phyloP scores from a whole-genome alignment of 2,888 invertebrate genomes.

The Poecilobothrus nobilitatus region DNA sequence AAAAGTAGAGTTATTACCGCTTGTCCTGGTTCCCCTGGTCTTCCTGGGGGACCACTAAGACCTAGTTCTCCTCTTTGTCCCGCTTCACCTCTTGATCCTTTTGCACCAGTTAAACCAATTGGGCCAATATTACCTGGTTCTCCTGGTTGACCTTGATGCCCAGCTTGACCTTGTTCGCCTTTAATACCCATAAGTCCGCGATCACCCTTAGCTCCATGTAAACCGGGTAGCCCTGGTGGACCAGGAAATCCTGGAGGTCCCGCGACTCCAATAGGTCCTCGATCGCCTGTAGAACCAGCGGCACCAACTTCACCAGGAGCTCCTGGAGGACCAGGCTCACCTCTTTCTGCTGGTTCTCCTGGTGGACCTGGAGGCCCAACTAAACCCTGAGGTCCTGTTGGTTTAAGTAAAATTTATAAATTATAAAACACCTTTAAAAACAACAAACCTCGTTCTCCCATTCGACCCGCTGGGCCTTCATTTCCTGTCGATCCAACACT shows the following conservation, averaged over 20 bases:
- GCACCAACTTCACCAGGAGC: constrained; percentile 62
- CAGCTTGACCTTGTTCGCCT: constrained; percentile 64
- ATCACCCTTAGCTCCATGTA: constrained; percentile 65
- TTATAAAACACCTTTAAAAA: too few relatives aligned
- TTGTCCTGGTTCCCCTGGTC: constrained; percentile 66
- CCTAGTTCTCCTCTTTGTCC: constrained; percentile 70
- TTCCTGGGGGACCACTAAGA: constrained; percentile 65
- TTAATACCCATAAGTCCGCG: constrained; percentile 62
- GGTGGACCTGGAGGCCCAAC: constrained; percentile 67
- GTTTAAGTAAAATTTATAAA: too few relatives aligned
- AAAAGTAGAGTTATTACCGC: constrained; percentile 46
- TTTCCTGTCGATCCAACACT: constrained; percentile 58
- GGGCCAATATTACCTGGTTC: constrained; percentile 47
- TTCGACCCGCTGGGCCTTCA: constrained; percentile 60
- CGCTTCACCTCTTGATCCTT: constrained; percentile 66
- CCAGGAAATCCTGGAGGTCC: constrained; percentile 64
- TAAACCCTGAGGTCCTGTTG: constrained; percentile 55
- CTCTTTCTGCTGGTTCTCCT: constrained; percentile 73
- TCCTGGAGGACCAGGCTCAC: constrained; percentile 66
- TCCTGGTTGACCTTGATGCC: constrained; percentile 50
- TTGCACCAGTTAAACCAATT: constrained; percentile 56
- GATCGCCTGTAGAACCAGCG: constrained; percentile 63
- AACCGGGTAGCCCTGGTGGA: constrained; percentile 57
- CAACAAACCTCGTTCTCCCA: constrained; percentile 57
- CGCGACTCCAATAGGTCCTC: constrained; percentile 62